Evolutionary conservation across 1,140 invertebrate genomes (phyloP).

Genomic region (Pectinophora gossypiella): DNA sequence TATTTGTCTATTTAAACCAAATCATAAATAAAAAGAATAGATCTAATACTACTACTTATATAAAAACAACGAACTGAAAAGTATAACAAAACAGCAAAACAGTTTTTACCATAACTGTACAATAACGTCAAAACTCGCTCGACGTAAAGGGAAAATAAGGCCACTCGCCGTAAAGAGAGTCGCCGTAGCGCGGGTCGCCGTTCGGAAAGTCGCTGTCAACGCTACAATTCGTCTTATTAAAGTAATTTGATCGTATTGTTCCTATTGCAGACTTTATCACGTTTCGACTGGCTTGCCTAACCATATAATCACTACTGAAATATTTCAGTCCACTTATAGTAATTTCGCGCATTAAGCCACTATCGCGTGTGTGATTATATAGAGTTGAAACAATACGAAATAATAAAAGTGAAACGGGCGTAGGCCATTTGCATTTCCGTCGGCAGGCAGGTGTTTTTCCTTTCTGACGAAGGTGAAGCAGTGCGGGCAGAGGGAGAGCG

Average conservation of each 20-base stretch:
- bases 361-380: conserved; percentile 50
- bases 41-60: too few species aligned
- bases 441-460: conserved; percentile 26
- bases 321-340: conserved; percentile 41
- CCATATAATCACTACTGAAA: conserved; percentile 40
- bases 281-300: conserved; percentile 20
- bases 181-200: too few species aligned
- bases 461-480: conserved; percentile 16
- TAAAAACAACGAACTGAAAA: too few species aligned
- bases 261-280: conserved; percentile 22
- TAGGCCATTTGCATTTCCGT: conserved; percentile 48
- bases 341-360: conserved; percentile 50
- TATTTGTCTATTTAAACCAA: too few species aligned
- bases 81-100: too few species aligned
- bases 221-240: too few species aligned
- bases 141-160: too few species aligned
- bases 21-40: too few species aligned
- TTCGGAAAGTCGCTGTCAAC: too few species aligned
- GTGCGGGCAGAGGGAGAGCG: conserved; percentile 30
- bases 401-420: conserved; percentile 49
- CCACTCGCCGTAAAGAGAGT: too few species aligned
- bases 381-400: conserved; percentile 49
- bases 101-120: too few species aligned
- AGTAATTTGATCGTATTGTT: conserved; percentile 11
- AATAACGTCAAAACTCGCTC: too few species aligned